phyloP scores from a whole-genome alignment of 2,113 vertebrate species.

The Ceyx cyanopectus region DNA sequence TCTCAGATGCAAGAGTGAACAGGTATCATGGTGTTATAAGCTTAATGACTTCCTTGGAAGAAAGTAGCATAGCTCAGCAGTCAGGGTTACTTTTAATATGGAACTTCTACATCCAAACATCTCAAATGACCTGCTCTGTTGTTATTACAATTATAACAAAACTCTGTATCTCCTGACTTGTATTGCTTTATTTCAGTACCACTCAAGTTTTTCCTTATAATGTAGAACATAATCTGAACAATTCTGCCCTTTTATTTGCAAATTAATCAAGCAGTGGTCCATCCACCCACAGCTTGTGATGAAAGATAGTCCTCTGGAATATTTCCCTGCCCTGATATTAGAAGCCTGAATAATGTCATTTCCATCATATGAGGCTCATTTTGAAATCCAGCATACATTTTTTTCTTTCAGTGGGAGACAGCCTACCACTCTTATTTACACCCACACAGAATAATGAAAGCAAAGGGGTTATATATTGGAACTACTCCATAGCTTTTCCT shows the following conservation, averaged over 20 bases:
- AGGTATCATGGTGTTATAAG: background rate
- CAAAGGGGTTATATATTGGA: background rate
- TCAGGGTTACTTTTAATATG: background rate
- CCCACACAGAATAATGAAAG: background rate
- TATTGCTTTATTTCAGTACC: background rate
- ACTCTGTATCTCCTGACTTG: background rate
- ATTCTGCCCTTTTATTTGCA: background rate
- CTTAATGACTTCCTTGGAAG: background rate
- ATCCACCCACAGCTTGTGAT: background rate
- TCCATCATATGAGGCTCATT: background rate
- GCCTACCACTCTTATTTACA: background rate
- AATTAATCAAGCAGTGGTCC: background rate
- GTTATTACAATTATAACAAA: background rate
- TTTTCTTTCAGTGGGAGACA: background rate
- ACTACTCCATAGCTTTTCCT: background rate
- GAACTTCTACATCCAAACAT: background rate
- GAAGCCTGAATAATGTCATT: background rate
- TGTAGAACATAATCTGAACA: background rate
- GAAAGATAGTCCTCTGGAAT: background rate
- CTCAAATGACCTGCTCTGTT: background rate
- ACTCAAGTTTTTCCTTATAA: background rate
- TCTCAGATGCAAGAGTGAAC: background rate
- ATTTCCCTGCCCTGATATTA: background rate
- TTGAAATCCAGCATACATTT: background rate
- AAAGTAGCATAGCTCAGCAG: background rate